phyloP scores from a whole-genome alignment of 2,888 invertebrate genomes.

The Tigriopus californicus region DNA sequence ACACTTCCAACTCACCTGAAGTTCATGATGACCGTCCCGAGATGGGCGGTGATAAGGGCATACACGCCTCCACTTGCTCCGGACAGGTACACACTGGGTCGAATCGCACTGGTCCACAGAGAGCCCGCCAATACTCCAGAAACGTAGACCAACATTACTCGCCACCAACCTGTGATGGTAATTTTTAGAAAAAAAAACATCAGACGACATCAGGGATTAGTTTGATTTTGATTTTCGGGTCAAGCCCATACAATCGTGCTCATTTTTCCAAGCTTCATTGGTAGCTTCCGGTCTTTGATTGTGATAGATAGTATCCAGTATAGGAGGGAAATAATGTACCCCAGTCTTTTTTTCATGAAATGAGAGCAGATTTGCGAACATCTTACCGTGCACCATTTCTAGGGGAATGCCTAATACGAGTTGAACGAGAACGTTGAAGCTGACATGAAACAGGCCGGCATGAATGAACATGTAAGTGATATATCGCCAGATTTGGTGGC shows the following conservation, averaged over 20 bases:
- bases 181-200: not conserved
- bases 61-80: conserved; percentile 84
- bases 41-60: conserved; percentile 74
- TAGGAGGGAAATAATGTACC: too few relatives aligned
- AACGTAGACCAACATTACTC: conserved; percentile 59
- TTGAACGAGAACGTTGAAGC: conserved; percentile 77
- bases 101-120: conserved; percentile 52
- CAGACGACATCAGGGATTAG: not conserved
- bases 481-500: conserved; percentile 78
- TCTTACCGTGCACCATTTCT: conserved; percentile 65
- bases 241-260: not conserved
- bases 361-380: too few relatives aligned
- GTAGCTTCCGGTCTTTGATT: too few relatives aligned
- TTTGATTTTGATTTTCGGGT: not conserved
- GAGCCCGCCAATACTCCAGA: conserved; percentile 55
- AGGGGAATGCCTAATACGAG: conserved; percentile 76
- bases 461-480: conserved; percentile 89
- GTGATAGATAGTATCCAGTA: too few relatives aligned
- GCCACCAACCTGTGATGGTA: conserved; percentile 46
- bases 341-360: too few relatives aligned
- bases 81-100: conserved; percentile 58
- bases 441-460: conserved; percentile 65
- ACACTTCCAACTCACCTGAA: not conserved
- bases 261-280: too few relatives aligned
- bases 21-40: conserved; percentile 49